These are phyloP conservation scores for Boulengeromyrus knoepffleri DNA, from an alignment of 2,113 vertebrate species.

Conservation along the genomic window DNA sequence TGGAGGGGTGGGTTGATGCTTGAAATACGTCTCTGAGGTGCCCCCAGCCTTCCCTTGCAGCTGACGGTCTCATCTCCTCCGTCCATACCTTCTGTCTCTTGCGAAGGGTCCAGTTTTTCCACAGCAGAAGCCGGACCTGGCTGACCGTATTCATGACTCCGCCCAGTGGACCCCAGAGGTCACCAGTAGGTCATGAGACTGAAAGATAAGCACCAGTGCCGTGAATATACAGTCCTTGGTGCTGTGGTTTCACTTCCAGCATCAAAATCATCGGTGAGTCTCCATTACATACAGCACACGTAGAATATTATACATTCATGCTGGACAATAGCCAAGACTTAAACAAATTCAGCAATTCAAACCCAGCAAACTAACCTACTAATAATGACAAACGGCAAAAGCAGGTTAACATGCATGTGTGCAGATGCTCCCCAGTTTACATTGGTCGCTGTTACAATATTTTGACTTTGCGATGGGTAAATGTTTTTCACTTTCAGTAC, in stretches of 20 bases:
- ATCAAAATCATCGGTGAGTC: background rate
- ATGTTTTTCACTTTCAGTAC: background rate
- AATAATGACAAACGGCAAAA: background rate
- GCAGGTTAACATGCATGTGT: background rate
- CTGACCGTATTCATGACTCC: slow-evolving; percentile 68
- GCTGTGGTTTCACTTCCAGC: background rate
- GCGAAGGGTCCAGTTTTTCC: slow-evolving; percentile 95
- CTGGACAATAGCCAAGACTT: background rate
- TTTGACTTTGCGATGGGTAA: background rate
- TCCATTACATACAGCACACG: background rate
- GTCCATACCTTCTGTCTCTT: slow-evolving; percentile 86
- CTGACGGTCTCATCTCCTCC: background rate
- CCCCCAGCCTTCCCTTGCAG: background rate
- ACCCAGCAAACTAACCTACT: background rate
- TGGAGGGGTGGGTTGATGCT: background rate
- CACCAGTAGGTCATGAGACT: slow-evolving; percentile 41
- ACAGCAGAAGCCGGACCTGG: slow-evolving; percentile 84
- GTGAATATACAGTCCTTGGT: background rate
- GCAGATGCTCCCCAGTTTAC: background rate
- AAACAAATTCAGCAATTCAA: background rate
- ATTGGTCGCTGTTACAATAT: background rate
- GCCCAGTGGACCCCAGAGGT: slow-evolving; percentile 49
- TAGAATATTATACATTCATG: background rate
- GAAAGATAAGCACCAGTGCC: background rate
- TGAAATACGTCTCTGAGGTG: background rate